A percentile compares a stretch with the other conserved stretches of the same genome.
Evolutionary conservation across 2,888 invertebrate genomes (phyloP).

Genomic region (Thera britannica): DNA sequence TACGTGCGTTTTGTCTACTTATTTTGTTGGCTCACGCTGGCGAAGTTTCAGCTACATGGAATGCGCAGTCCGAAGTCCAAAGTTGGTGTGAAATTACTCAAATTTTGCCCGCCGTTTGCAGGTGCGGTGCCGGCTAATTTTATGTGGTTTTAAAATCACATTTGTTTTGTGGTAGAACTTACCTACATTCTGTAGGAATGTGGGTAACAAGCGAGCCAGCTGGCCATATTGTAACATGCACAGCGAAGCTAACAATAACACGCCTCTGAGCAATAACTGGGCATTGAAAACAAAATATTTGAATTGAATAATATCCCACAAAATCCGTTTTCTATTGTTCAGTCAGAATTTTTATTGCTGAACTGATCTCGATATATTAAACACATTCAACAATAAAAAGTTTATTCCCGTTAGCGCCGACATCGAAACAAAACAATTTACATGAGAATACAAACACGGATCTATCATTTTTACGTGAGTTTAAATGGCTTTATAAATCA

Average conservation of each 20-base stretch:
- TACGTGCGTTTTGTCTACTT: constrained; percentile 56
- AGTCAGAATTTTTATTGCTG: constrained; percentile 35
- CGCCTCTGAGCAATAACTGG: constrained; percentile 17
- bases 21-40: constrained; percentile 17
- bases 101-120: constrained; percentile 22
- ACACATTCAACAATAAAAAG: constrained; percentile 37
- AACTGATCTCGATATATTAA: constrained; percentile 41
- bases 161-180: constrained; percentile 2
- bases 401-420: constrained; percentile 38
- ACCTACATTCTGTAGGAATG: neutral
- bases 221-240: neutral
- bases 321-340: constrained; percentile 28
- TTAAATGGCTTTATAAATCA: constrained; percentile 73
- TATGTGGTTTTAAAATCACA: constrained; percentile 6
- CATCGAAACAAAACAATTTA: constrained; percentile 64
- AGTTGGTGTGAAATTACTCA: constrained; percentile 32
- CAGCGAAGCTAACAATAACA: neutral
- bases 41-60: constrained; percentile 25
- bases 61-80: constrained; percentile 15
- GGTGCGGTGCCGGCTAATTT: constrained; percentile 10
- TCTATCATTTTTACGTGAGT: constrained; percentile 67
- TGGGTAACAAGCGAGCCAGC: neutral
- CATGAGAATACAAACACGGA: constrained; percentile 57
- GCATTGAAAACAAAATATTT: constrained; percentile 18
- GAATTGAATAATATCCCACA: constrained; percentile 21